phyloP scores from a whole-genome alignment of 2,888 invertebrate species.

The Himalopsyche kuldschensis region DNA sequence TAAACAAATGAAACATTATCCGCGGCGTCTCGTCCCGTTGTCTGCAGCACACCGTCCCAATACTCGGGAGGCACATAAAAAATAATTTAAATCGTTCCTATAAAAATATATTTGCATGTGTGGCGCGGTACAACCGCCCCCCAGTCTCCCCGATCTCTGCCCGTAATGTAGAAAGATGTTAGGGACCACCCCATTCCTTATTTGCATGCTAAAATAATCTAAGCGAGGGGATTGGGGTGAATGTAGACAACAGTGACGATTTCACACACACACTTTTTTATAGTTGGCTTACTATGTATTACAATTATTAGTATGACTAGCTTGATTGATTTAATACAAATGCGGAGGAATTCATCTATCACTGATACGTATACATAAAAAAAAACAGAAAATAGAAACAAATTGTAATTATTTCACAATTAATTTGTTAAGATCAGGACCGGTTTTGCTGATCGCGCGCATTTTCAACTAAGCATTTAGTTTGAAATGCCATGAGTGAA shows the following conservation, averaged over 20 bases:
- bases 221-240: constrained; percentile 46
- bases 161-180: not conserved
- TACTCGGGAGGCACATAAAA: constrained; percentile 61
- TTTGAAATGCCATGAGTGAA: no score
- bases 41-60: constrained; percentile 48
- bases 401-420: no score
- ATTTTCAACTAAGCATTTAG: no score
- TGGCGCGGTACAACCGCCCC: not conserved
- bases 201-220: constrained; percentile 63
- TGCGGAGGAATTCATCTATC: no score
- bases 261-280: not conserved
- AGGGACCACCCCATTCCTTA: constrained; percentile 41
- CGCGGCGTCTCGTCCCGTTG: not conserved
- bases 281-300: not conserved
- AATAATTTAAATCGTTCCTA: constrained; percentile 61
- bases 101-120: constrained; percentile 28
- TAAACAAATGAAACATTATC: constrained; percentile 9
- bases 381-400: no score
- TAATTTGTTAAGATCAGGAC: no score
- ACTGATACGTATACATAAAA: no score
- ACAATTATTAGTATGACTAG: no score
- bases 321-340: no score
- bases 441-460: no score
- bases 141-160: not conserved
- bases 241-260: constrained; percentile 10